Evolutionary conservation across 2,797 vertebrate genomes (phyloP), one percentile per base, ranked within the genome.

Genomic region (Trematomus bernacchii): DNA sequence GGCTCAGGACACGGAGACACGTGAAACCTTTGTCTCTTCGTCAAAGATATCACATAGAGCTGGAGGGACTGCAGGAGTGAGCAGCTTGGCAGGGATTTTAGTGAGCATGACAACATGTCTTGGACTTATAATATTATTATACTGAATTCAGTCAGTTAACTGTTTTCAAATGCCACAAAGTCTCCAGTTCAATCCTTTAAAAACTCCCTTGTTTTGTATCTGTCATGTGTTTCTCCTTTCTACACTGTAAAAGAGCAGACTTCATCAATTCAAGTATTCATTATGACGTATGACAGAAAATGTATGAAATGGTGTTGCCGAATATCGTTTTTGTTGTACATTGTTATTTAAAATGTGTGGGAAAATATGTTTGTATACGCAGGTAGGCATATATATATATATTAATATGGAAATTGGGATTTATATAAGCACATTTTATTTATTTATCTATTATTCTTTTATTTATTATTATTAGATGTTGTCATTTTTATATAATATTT

Each of bases 1-100:
- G 66, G 57, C 58, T 66, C 16, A 2, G 53, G 72, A 73, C 77
- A 81, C 15, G 80, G 15, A 51, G 55, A 66, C 57, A 77, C 2
- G 52, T 65, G 58, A 48, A 65, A 33, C 4, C 16, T 4, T 5
- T 2, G 48, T 52, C 27, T 54, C 66, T 67, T 44, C 57, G 72
- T 85, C 74, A 68, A 6, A 66, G 50, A 71, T 23, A 6, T 72
- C 61, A 42, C 63, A 63, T 0, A 9, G 21, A 69, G 46, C 10
- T 51, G 75, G 48, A 51, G 37, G 52, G 15, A 75, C 46, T 64
- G 64, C n/a, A 16, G 58, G 40, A 79, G 63, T 19, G 44, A 66
- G 71, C 58, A 48, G 21, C 15, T 16, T 11, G 15, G 51, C 40
- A 16, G 75, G 8, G 55, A 8, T 53, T 40, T 15, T 3, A 50